Conservation (phyloP, 2,797 vertebrate species). For the Sebastes miniatus region DNA sequence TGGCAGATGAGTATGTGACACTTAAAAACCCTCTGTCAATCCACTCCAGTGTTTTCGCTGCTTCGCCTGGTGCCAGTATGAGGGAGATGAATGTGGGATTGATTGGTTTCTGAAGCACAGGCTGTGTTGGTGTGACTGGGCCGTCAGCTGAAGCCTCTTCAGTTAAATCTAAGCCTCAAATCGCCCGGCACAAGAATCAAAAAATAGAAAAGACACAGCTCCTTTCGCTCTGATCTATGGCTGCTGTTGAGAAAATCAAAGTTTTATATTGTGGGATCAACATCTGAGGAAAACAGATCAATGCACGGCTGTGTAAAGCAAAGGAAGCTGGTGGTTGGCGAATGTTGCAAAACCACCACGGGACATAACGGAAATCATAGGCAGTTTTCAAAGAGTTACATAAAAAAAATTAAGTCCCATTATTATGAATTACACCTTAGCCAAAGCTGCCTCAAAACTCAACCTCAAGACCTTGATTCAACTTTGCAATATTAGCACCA, state of each 20-base stretch:
- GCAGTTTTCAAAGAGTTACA: conserved; percentile 13
- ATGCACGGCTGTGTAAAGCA: conserved; percentile 31
- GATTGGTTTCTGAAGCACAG: conserved; percentile 12
- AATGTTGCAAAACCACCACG: conserved; percentile 15
- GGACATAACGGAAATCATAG: background rate
- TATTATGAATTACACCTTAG: background rate
- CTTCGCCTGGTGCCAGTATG: background rate
- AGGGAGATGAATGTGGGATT: conserved; percentile 8
- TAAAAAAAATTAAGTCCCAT: background rate
- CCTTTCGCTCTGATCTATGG: conserved; percentile 33
- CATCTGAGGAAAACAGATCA: conserved; percentile 60
- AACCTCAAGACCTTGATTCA: background rate
- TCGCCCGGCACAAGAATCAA: conserved; percentile 1
- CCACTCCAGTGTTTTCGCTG: conserved; percentile 17
- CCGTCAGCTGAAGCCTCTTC: conserved; percentile 29
- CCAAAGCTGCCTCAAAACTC: background rate
- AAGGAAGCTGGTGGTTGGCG: conserved; percentile 19
- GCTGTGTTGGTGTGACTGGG: background rate
- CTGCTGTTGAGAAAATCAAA: conserved; percentile 52
- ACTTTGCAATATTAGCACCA: background rate
- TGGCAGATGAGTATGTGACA: conserved; percentile 25
- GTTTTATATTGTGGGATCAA: conserved; percentile 51
- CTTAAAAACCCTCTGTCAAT: conserved; percentile 32
- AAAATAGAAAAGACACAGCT: conserved; percentile 4
- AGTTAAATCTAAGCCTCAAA: conserved; percentile 29